These are phyloP conservation scores for Thaleichthys pacificus DNA, from an alignment of 2,797 vertebrate genomes.

Conservation along the genomic window DNA sequence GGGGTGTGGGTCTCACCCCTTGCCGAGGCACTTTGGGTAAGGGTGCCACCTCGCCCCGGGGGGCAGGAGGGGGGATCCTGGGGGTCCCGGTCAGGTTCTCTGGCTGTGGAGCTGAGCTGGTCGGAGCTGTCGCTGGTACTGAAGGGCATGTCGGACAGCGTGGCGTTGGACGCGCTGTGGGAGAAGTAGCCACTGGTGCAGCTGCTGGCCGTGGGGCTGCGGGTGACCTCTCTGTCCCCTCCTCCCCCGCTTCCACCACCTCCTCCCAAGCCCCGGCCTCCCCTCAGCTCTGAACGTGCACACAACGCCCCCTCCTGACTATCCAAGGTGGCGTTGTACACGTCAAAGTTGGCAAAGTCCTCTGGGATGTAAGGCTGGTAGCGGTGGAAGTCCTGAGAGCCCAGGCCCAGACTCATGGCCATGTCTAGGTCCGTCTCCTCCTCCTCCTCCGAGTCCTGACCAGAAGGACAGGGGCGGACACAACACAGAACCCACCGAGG, in stretches of 20 bases:
- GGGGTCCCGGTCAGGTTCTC: conserved; percentile 71
- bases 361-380: conserved; percentile 87
- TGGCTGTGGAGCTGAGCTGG: conserved; percentile 76
- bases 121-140: conserved; percentile 90
- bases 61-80: conserved; percentile 61
- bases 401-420: conserved; percentile 58
- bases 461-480: conserved; percentile 37
- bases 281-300: conserved; percentile 43
- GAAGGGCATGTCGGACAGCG: conserved; percentile 90
- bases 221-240: conserved; percentile 82
- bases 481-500: conserved; percentile 2
- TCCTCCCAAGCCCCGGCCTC: conserved; percentile 16
- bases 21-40: conserved; percentile 75
- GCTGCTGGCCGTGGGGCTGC: conserved; percentile 94
- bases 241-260: conserved; percentile 27
- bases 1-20: conserved; percentile 54
- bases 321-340: conserved; percentile 94
- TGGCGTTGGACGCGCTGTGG: conserved; percentile 94
- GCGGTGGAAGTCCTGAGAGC: conserved; percentile 66
- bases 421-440: conserved; percentile 80
- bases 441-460: conserved; percentile 95
- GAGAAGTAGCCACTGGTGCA: conserved; percentile 98
- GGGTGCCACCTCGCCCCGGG: conserved; percentile 45
- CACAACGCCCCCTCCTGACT: conserved; percentile 55
- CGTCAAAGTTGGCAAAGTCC: conserved; percentile 97